These are phyloP conservation scores for Trachelus iudaicus DNA, from an alignment of 2,888 invertebrate genomes.

Conservation along the genomic window DNA sequence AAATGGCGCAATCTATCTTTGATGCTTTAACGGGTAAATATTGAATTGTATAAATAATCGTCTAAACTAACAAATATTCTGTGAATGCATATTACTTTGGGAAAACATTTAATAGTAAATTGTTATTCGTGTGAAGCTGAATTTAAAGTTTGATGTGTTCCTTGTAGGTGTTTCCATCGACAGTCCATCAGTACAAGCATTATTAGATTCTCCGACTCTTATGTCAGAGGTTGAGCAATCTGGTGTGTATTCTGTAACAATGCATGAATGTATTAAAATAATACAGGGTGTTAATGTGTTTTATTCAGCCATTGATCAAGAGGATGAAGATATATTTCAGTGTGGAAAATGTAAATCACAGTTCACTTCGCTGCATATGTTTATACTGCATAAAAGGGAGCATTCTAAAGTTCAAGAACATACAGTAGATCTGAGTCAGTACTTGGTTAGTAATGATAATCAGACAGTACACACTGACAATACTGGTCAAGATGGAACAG, in stretches of 20 bases:
- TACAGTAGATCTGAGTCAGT: constrained; percentile 57
- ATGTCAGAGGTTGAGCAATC: constrained; percentile 60
- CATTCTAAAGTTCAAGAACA: constrained; percentile 57
- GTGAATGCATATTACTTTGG: no score
- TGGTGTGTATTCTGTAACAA: constrained; percentile 36
- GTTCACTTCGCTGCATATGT: constrained; percentile 71
- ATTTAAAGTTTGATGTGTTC: background rate
- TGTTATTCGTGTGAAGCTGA: no score
- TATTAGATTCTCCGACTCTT: constrained; percentile 57
- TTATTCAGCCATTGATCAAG: constrained; percentile 59
- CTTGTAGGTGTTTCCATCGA: constrained; percentile 56
- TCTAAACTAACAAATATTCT: no score
- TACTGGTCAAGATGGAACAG: constrained; percentile 44
- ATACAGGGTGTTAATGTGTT: background rate
- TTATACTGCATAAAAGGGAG: constrained; percentile 72
- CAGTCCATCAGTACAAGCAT: constrained; percentile 57
- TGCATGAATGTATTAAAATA: background rate
- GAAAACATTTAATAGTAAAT: no score
- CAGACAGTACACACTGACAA: constrained; percentile 45
- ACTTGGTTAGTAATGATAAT: constrained; percentile 52
- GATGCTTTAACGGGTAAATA: constrained; percentile 59
- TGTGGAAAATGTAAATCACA: constrained; percentile 77
- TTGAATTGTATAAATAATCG: background rate
- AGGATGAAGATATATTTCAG: constrained; percentile 76
- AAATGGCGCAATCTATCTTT: constrained; percentile 61